Conservation (phyloP, 2,888 invertebrate species). For the Brachynemurus nebulosus region DNA sequence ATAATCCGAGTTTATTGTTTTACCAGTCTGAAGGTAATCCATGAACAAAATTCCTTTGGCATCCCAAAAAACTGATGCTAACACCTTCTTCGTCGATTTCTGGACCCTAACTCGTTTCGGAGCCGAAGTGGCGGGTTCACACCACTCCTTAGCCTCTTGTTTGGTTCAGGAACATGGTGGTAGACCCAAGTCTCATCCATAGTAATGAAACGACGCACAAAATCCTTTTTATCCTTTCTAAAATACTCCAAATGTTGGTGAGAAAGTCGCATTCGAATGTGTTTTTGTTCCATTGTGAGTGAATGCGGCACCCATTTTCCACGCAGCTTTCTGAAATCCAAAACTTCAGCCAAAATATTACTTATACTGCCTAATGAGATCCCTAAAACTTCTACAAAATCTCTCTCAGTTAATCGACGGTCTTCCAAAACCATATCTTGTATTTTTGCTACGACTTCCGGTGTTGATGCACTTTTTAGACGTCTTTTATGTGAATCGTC, state of each 20-base stretch:
- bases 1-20: slow-evolving; percentile 16
- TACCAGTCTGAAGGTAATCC: slow-evolving; percentile 13
- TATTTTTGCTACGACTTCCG: slow-evolving; percentile 9
- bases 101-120: too few species aligned
- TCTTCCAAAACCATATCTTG: slow-evolving; percentile 11
- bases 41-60: too few species aligned
- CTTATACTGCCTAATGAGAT: background rate
- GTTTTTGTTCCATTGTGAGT: slow-evolving; percentile 10
- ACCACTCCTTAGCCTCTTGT: too few species aligned
- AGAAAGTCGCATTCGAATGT: slow-evolving; percentile 12
- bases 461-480: slow-evolving; percentile 11
- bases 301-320: slow-evolving; percentile 8
- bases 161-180: too few species aligned
- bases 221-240: too few species aligned
- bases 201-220: too few species aligned
- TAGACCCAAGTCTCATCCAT: too few species aligned
- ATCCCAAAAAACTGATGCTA: too few species aligned
- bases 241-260: slow-evolving; percentile 13
- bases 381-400: slow-evolving; percentile 6
- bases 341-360: background rate
- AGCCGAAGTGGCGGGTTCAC: too few species aligned
- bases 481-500: slow-evolving; percentile 14
- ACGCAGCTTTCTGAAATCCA: background rate
- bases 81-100: too few species aligned
- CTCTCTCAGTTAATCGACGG: slow-evolving; percentile 8